A percentile compares a stretch with the other conserved stretches of the same genome.
phyloP scores from a whole-genome alignment of 2,888 invertebrate species.

The Pherbina coryleti region DNA sequence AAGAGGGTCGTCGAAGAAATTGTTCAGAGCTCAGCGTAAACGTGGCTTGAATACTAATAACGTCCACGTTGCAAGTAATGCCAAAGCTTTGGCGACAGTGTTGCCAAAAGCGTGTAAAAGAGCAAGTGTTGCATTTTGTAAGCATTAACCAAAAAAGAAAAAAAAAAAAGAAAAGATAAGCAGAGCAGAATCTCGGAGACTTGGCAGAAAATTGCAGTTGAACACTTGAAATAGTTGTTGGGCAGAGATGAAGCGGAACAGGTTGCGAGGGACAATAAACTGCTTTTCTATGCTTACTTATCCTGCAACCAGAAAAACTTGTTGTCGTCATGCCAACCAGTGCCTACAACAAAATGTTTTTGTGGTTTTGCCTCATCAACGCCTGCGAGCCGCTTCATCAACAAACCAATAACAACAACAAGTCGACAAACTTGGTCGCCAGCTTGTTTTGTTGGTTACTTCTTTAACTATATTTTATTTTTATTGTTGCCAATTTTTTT shows the following conservation, averaged over 20 bases:
- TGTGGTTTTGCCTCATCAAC: too few species aligned
- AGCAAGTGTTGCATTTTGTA: constrained; percentile 16
- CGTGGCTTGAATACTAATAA: constrained; percentile 6
- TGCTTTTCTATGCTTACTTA: too few species aligned
- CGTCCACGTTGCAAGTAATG: constrained; percentile 7
- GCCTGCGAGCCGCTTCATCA: too few species aligned
- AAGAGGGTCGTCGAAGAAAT: constrained; percentile 8
- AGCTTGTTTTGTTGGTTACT: not conserved
- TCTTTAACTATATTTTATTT: not conserved
- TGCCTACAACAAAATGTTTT: too few species aligned
- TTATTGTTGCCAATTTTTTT: not conserved
- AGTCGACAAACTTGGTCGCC: not conserved
- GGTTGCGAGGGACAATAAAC: not conserved
- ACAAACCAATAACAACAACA: too few species aligned
- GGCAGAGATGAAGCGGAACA: not conserved
- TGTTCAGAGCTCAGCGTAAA: not conserved
- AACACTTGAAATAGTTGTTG: not conserved
- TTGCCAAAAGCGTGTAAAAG: not conserved
- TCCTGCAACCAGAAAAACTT: too few species aligned
- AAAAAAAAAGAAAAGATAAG: too few species aligned
- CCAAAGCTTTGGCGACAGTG: not conserved
- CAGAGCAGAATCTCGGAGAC: not conserved
- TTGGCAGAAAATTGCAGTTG: not conserved
- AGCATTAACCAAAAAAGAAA: not conserved
- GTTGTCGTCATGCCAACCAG: too few species aligned